Evolutionary conservation across 2,888 invertebrate species (phyloP).

Genomic region (Myopa tessellatipennis): DNA sequence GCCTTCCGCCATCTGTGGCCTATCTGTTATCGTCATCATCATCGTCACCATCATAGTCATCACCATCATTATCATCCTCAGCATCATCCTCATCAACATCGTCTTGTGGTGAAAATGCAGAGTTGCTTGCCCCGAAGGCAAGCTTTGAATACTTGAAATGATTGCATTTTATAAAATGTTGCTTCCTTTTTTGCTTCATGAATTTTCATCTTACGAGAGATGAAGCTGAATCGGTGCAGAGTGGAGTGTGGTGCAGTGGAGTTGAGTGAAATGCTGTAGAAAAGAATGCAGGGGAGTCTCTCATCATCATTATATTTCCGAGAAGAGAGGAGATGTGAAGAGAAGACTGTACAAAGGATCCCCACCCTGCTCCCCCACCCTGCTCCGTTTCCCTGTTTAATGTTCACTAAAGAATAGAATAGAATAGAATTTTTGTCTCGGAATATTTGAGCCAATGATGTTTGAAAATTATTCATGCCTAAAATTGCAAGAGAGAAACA

Average conservation of each 20-base stretch:
- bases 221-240: background rate
- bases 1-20: background rate
- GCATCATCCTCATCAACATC: background rate
- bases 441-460: no score
- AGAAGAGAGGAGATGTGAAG: no score
- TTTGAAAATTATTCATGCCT: no score
- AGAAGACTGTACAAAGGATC: no score
- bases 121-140: conserved; percentile 2
- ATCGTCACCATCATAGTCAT: background rate
- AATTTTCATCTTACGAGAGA: conserved; percentile 16
- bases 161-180: conserved; percentile 9
- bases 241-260: background rate
- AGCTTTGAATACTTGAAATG: conserved; percentile 17
- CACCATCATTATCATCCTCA: background rate
- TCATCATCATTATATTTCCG: no score
- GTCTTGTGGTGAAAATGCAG: conserved; percentile 8
- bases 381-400: no score
- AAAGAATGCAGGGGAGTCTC: no score
- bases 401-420: no score
- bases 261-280: no score
- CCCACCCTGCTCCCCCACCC: no score
- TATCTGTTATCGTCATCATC: background rate
- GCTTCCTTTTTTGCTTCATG: conserved; percentile 9
- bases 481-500: no score
- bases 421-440: no score